Conservation (phyloP, 30 jellyfish, hydroid and myxozoan species). For the Aurelia sp. region DNA sequence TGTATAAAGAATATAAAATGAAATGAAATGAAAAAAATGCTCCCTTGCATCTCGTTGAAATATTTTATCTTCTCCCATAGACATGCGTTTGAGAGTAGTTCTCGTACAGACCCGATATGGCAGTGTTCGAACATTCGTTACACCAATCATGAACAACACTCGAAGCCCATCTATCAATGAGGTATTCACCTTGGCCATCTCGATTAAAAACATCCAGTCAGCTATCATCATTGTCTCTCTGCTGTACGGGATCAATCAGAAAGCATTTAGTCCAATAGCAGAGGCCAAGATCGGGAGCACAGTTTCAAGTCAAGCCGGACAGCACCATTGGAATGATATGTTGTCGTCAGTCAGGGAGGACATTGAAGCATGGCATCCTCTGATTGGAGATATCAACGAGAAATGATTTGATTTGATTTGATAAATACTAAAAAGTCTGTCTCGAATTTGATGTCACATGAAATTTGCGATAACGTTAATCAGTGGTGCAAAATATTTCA, state of each 20-base stretch:
- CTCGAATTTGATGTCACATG: too few relatives aligned
- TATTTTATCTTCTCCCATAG: neutral
- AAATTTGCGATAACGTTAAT: too few relatives aligned
- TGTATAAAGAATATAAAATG: too few relatives aligned
- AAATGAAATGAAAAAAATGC: too few relatives aligned
- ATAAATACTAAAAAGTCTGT: too few relatives aligned
- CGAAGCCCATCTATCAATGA: slow-evolving; percentile 18
- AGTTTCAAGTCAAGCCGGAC: slow-evolving; percentile 15
- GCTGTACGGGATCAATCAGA: slow-evolving; percentile 24
- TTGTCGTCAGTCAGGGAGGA: slow-evolving; percentile 9
- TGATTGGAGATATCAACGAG: neutral
- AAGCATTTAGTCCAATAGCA: slow-evolving; percentile 25
- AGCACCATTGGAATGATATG: slow-evolving; percentile 31
- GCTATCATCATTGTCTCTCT: neutral
- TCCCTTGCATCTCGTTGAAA: too few relatives aligned
- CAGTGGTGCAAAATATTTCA: too few relatives aligned
- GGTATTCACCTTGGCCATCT: slow-evolving; percentile 21
- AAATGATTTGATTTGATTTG: neutral
- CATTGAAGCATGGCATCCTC: slow-evolving; percentile 23
- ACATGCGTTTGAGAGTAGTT: slow-evolving; percentile 18
- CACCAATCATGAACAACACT: slow-evolving; percentile 19
- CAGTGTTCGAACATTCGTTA: slow-evolving; percentile 41
- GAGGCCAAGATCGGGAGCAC: slow-evolving; percentile 29
- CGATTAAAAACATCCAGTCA: slow-evolving; percentile 15
- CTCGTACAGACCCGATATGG: slow-evolving; percentile 28